Conservation (phyloP, 64 coral and sea anemone genomes). For the Cladopsammia gracilis region DNA sequence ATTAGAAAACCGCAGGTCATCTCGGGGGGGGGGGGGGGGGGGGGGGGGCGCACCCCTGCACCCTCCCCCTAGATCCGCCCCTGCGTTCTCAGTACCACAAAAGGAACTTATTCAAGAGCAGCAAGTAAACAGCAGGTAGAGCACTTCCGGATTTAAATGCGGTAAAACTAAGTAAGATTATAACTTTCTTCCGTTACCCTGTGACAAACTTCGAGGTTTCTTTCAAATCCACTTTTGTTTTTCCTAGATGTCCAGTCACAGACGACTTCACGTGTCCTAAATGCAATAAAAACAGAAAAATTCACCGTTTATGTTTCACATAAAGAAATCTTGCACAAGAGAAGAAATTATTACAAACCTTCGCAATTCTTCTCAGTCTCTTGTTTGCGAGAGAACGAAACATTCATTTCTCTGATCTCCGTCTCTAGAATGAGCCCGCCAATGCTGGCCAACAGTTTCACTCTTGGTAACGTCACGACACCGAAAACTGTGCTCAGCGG, state of each 20-base stretch:
- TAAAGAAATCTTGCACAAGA: background rate
- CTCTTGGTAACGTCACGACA: constrained; percentile 82
- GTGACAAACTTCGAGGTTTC: constrained; percentile 76
- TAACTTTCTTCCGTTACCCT: constrained; percentile 39
- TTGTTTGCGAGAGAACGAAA: constrained; percentile 74
- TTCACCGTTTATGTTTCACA: background rate
- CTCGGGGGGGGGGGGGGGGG: too few species aligned
- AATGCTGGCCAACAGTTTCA: constrained; percentile 86
- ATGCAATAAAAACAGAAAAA: background rate
- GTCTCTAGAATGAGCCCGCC: constrained; percentile 91
- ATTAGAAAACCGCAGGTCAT: too few species aligned
- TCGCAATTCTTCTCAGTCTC: constrained; percentile 60
- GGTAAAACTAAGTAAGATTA: background rate
- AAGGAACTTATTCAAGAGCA: too few species aligned
- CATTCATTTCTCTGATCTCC: constrained; percentile 84
- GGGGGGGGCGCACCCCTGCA: too few species aligned
- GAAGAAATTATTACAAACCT: constrained; percentile 29
- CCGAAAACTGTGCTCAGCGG: constrained; percentile 76
- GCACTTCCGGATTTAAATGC: too few species aligned
- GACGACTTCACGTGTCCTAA: constrained; percentile 69
- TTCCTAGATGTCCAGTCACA: constrained; percentile 82
- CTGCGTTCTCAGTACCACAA: too few species aligned
- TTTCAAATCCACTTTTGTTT: constrained; percentile 73
- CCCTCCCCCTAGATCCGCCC: too few species aligned
- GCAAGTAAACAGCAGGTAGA: background rate